Percentiles rank a stretch among this genome's conserved stretches.
phyloP scores from a whole-genome alignment of 2,113 vertebrate genomes.

The Sebastes schlegelii region DNA sequence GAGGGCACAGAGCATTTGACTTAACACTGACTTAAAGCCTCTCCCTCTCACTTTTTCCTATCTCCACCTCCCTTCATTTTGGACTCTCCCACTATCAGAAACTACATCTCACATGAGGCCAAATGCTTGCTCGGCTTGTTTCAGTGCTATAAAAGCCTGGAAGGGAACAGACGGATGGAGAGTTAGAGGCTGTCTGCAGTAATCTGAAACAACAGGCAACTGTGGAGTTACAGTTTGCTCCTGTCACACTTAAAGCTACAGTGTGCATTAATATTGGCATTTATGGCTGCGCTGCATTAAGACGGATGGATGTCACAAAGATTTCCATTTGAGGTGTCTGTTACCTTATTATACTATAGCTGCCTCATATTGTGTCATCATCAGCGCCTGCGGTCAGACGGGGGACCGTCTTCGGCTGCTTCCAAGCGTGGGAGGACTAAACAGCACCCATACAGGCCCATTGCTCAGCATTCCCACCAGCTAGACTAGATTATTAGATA shows the following conservation, averaged over 20 bases:
- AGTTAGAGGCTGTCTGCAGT: slow-evolving; percentile 44
- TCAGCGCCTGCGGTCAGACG: slow-evolving; percentile 38
- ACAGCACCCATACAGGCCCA: slow-evolving; percentile 59
- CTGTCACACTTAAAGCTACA: too few relatives aligned
- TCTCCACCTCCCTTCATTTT: slow-evolving; percentile 13
- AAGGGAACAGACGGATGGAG: slow-evolving; percentile 39
- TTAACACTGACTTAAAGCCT: slow-evolving; percentile 31
- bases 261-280: neutral
- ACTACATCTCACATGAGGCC: slow-evolving; percentile 31
- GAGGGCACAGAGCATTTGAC: slow-evolving; percentile 18
- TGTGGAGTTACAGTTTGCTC: slow-evolving; percentile 4
- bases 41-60: neutral
- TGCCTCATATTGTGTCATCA: slow-evolving; percentile 48
- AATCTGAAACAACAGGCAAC: slow-evolving; percentile 40
- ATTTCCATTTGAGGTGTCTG: slow-evolving; percentile 35
- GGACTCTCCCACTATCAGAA: slow-evolving; percentile 36
- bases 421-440: slow-evolving; percentile 61
- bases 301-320: slow-evolving; percentile 15
- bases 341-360: slow-evolving; percentile 39
- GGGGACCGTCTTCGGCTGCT: slow-evolving; percentile 50
- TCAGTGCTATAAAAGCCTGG: slow-evolving; percentile 44
- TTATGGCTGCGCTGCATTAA: slow-evolving; percentile 7
- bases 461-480: slow-evolving; percentile 64
- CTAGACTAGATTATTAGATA: slow-evolving; percentile 78
- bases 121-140: slow-evolving; percentile 11